A percentile compares a stretch with the other conserved stretches of the same genome.
Conservation (phyloP, 1,140 invertebrate genomes). For the Halotydeus destructor region DNA sequence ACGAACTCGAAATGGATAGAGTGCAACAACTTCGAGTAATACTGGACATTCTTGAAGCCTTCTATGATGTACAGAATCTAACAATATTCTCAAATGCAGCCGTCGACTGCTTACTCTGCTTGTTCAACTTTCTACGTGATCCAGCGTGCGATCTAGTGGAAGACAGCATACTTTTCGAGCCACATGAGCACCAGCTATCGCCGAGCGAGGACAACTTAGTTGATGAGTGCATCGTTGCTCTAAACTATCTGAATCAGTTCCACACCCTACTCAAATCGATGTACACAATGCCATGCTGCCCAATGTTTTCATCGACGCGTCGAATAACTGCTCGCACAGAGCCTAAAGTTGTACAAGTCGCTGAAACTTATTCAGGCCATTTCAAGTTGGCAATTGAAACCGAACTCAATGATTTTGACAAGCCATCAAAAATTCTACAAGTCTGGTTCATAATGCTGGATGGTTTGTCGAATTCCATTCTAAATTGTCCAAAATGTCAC, state of each 20-base stretch:
- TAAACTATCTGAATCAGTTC: conserved; percentile 63
- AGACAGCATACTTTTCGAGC: not conserved
- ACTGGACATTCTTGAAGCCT: conserved; percentile 76
- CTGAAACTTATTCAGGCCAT: not conserved
- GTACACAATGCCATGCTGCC: conserved; percentile 83
- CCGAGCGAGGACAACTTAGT: not conserved
- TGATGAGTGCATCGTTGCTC: conserved; percentile 56
- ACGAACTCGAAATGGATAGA: conserved; percentile 23
- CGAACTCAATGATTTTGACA: conserved; percentile 37
- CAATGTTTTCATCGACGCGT: conserved; percentile 70
- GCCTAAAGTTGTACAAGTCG: not conserved
- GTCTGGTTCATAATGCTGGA: conserved; percentile 81
- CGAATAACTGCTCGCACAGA: conserved; percentile 19
- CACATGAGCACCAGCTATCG: not conserved
- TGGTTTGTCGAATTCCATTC: conserved; percentile 51
- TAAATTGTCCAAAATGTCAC: conserved; percentile 54
- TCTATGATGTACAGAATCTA: conserved; percentile 71
- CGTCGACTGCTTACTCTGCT: conserved; percentile 71
- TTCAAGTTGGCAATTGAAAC: conserved; percentile 3
- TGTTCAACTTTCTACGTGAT: conserved; percentile 42
- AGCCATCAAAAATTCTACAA: conserved; percentile 57
- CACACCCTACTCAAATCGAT: conserved; percentile 66
- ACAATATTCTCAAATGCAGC: conserved; percentile 81
- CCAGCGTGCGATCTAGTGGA: conserved; percentile 22
- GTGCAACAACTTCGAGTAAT: conserved; percentile 41